Conservation (phyloP, 1,140 invertebrate species). For the Atta cephalotes region DNA sequence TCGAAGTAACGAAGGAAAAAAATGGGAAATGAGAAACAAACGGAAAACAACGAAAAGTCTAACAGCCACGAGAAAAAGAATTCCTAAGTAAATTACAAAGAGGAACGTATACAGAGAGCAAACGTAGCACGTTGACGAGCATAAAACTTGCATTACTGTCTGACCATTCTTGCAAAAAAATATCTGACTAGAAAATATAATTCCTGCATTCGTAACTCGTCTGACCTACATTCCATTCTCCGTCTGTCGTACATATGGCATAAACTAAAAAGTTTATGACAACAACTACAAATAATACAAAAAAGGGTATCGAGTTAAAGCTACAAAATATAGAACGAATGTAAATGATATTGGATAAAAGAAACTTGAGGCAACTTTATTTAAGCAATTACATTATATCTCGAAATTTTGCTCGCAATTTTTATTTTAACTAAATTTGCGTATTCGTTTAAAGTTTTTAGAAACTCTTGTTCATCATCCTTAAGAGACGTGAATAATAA, state of each 20-base stretch:
- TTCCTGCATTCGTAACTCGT: constrained; percentile 14
- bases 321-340: background rate
- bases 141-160: constrained; percentile 42
- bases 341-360: background rate
- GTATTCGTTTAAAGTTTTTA: constrained; percentile 1
- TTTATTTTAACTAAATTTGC: background rate
- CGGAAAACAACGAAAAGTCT: constrained; percentile 49
- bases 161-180: constrained; percentile 32
- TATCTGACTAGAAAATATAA: constrained; percentile 35
- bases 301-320: background rate
- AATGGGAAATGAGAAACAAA: background rate
- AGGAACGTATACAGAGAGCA: constrained; percentile 2
- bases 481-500: constrained; percentile 27
- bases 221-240: background rate
- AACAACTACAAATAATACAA: background rate
- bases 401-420: background rate
- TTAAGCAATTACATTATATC: background rate
- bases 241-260: background rate
- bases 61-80: constrained; percentile 32
- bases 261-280: constrained; percentile 13
- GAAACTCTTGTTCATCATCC: background rate
- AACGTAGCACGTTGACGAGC: constrained; percentile 18
- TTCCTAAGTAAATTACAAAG: constrained; percentile 59
- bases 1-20: constrained; percentile 24
- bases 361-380: background rate